phyloP scores from a whole-genome alignment of 2,888 invertebrate species.

The Tipula helvola region DNA sequence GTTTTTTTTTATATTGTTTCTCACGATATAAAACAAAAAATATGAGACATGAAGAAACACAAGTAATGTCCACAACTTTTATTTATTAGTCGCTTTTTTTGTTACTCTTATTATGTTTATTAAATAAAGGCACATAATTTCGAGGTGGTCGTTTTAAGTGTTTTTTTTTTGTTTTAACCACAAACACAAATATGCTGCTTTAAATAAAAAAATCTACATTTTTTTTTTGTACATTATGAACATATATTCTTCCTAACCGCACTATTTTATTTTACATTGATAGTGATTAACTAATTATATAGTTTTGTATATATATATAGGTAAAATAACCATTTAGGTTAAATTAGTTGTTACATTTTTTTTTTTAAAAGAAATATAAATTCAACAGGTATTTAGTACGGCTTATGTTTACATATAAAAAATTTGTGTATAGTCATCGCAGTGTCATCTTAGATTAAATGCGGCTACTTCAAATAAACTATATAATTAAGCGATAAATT shows the following conservation, averaged over 20 bases:
- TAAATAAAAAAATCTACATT: neutral
- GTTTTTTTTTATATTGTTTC: neutral
- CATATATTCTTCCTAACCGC: neutral
- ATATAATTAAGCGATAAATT: neutral
- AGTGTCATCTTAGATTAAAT: neutral
- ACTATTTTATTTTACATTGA: neutral
- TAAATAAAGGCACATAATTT: neutral
- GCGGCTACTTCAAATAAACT: neutral
- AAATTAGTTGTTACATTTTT: neutral
- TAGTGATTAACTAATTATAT: neutral
- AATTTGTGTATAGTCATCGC: neutral
- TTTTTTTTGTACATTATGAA: neutral
- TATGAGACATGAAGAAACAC: neutral
- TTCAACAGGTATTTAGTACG: neutral
- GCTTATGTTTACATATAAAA: neutral
- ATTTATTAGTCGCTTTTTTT: slow-evolving; percentile 4
- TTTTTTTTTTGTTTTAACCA: neutral
- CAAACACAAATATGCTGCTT: neutral
- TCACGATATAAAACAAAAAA: neutral
- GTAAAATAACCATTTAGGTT: neutral
- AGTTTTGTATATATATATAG: neutral
- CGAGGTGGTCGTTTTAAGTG: neutral
- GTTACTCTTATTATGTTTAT: neutral
- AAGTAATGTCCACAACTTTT: slow-evolving; percentile 4
- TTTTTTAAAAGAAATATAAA: neutral